phyloP scores from a whole-genome alignment of 2,888 invertebrate species.

The Drosophila dives region DNA sequence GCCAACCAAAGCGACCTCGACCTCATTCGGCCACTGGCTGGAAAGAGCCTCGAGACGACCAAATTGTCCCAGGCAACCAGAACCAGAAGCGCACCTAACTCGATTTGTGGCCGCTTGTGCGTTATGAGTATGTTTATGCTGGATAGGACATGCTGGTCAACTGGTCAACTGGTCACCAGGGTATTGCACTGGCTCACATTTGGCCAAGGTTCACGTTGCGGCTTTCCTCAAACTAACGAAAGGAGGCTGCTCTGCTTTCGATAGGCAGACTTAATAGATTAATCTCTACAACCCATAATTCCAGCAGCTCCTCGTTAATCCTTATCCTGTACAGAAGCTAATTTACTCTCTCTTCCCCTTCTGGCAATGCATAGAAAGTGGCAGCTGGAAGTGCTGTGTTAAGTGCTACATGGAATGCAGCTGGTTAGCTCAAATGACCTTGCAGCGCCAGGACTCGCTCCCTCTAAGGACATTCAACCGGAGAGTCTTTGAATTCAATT shows the following conservation, averaged over 20 bases:
- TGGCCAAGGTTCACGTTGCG: slow-evolving; percentile 7
- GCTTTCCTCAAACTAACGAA: not conserved
- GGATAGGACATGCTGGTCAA: not conserved
- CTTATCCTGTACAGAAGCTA: not conserved
- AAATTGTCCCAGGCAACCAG: slow-evolving; percentile 6
- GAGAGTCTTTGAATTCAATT: slow-evolving; percentile 33
- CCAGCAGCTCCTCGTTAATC: not conserved
- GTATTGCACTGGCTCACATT: slow-evolving; percentile 17
- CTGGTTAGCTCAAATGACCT: not conserved
- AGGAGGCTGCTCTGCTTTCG: not conserved
- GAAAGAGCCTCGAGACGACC: slow-evolving; percentile 51
- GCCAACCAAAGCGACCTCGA: slow-evolving; percentile 58
- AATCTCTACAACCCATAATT: not conserved
- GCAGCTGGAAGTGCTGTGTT: not conserved
- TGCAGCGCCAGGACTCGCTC: not conserved
- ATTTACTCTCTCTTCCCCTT: not conserved
- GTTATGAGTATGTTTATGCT: not conserved
- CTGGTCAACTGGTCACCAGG: slow-evolving; percentile 23
- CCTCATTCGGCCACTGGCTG: slow-evolving; percentile 43
- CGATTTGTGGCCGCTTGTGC: slow-evolving; percentile 12
- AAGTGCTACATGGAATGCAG: not conserved
- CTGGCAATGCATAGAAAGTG: not conserved
- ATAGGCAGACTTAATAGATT: not conserved
- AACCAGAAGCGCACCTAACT: slow-evolving; percentile 17
- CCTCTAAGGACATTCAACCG: slow-evolving; percentile 21